These are phyloP conservation scores for Hystrix cristata DNA, from an alignment of 2,113 vertebrate genomes.

Conservation along the genomic window DNA sequence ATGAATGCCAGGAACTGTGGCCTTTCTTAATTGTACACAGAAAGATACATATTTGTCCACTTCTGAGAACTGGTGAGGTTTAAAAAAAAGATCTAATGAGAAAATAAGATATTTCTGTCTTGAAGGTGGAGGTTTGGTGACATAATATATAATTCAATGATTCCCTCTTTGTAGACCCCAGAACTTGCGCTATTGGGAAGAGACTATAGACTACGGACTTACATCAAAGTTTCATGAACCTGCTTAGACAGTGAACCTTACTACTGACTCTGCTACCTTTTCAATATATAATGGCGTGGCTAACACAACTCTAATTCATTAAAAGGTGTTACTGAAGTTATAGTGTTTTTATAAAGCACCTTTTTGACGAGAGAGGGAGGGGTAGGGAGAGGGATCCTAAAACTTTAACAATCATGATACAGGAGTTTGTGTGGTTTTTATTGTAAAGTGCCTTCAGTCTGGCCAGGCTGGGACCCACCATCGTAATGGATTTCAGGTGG, in stretches of 20 bases:
- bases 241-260: background rate
- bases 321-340: background rate
- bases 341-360: background rate
- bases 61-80: background rate
- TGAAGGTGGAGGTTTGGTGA: background rate
- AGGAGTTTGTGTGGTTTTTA: background rate
- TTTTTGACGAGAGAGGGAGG: background rate
- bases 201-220: background rate
- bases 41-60: background rate
- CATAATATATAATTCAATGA: background rate
- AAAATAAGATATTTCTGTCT: slow-evolving; percentile 1
- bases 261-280: background rate
- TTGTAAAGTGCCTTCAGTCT: background rate
- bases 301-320: slow-evolving; percentile 39
- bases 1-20: background rate
- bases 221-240: background rate
- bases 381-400: background rate
- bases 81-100: background rate
- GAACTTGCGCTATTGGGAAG: background rate
- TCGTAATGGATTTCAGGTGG: background rate
- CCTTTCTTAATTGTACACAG: background rate
- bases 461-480: background rate
- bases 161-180: background rate
- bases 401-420: background rate
- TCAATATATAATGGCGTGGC: background rate